Conservation (phyloP, 2,888 invertebrate species). For the Yponomeuta malinellus region DNA sequence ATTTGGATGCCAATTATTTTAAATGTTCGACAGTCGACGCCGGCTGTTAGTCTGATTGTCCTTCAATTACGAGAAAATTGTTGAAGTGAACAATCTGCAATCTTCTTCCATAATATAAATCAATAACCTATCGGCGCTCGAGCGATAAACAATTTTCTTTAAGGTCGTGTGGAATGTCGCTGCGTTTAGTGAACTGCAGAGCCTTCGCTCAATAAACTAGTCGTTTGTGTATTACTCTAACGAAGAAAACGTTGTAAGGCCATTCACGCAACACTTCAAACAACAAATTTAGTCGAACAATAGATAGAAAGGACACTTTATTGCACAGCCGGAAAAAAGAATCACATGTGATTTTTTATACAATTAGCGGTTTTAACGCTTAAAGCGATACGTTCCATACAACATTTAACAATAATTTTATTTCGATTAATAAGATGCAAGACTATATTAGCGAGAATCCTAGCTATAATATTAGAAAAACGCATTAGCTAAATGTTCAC, state of each 20-base stretch:
- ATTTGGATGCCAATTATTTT: slow-evolving; percentile 38
- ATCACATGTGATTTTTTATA: too few relatives aligned
- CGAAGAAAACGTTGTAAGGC: neutral
- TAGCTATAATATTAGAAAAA: too few relatives aligned
- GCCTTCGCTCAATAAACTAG: neutral
- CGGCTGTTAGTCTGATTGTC: slow-evolving; percentile 25
- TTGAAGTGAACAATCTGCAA: slow-evolving; percentile 14
- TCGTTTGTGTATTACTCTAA: neutral
- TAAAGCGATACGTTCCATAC: too few relatives aligned
- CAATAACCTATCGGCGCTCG: slow-evolving; percentile 7
- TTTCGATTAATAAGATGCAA: too few relatives aligned
- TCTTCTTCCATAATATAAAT: slow-evolving; percentile 14
- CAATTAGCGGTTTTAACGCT: too few relatives aligned
- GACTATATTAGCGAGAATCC: too few relatives aligned
- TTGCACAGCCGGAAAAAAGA: too few relatives aligned
- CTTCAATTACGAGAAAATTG: slow-evolving; percentile 32
- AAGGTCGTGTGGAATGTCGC: slow-evolving; percentile 7
- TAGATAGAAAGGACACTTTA: too few relatives aligned
- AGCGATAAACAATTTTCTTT: slow-evolving; percentile 11
- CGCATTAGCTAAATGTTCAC: too few relatives aligned
- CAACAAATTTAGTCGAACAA: too few relatives aligned
- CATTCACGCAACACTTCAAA: too few relatives aligned
- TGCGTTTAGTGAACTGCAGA: neutral
- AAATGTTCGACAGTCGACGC: slow-evolving; percentile 5
- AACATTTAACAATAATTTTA: too few relatives aligned